Evolutionary conservation across 2,888 invertebrate genomes (phyloP), one percentile per base, ranked within the genome.

Genomic region (Drosophila mayaguana): DNA sequence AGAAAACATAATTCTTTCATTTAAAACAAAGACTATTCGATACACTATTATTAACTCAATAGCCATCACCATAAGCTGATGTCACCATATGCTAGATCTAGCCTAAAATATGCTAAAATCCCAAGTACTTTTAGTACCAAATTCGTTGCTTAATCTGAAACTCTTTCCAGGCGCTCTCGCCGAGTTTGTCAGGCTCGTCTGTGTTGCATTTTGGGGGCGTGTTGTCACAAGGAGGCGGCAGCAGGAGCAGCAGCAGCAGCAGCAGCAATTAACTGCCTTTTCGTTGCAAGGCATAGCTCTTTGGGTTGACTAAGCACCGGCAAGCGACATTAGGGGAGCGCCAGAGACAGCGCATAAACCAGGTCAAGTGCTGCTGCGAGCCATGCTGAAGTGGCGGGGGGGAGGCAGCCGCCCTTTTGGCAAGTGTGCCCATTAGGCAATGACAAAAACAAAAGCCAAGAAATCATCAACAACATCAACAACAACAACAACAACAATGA

Each of bases 341-440:
- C 11, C 60, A 43, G 55, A 43, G 61, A 42, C 59, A 57, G 63
- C 40, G 38, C 18, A 18, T 40, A 38, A 83, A 80, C 56, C 87
- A 72, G 87, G 87, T 84, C 87, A 87, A 87, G 84, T 84, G 80
- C 72, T 81, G 77, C 83, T 81, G 63, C 60, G 60, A 62, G 56
- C n/a, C 43, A 20, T 32, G 34, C 43, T 53, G 60, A 71, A 75
- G 78, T 73, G 75, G 56, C 50, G 66, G 72, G 46, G 56, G 76
- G 32, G 32, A 12, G 43, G 55, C 63, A 60, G 65, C 57, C 32
- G 40, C 57, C 64, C 40, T 43, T 65, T 54, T 51, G 74, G 71
- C 80, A 80, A 84, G 84, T 87, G 72, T 80, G 78, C 78, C 84
- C 88, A 87, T 85, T 87, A 85, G 80, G 75, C 67, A 79, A 70